Base-by-base conservation (phyloP, 2,888 invertebrate species). In the Cryptocheilus praepositus region DNA sequence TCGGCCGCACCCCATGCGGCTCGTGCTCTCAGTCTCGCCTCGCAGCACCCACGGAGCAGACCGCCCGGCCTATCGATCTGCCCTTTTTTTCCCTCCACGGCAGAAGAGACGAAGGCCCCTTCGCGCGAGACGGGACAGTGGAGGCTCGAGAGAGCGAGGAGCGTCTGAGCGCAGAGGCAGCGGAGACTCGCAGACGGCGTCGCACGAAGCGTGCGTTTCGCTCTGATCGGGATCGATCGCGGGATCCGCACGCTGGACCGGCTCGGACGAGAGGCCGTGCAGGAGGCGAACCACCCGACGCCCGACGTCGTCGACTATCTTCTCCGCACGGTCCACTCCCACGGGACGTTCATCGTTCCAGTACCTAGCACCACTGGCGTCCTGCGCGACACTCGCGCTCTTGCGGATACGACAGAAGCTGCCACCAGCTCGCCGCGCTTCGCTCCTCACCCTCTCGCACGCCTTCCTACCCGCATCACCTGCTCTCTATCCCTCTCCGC, bases 51-150 rank as follows among this genome's bases (percentile, higher is more conserved):
- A 11, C 36, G 36, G 36, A 36, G 57, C 69, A 59, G 56, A 36
- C 58, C 56, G 43, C 61, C 73, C 70, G 73, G 70, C 76, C 74
- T 80, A 83, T 83, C 76, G 83, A 83, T 83, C 79, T 69, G 73
- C 72, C 67, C 73, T 72, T 72, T 71, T 67, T 61, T 57, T 61
- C 56, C 46, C 45, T 58, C 54, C 56, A 59, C 57, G 52, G 59
- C 51, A 16, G 49, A 36, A 11, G 36, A 36, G 36, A 36, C 36
- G 36, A 36, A 11, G 36, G 36, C 36, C 36, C 36, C 36, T 36
- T 36, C 36, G 36, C 3, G 36, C 3, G 36, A 36, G 1, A 36
- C 25, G 3, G 25, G 36, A 36, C 36, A 36, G 36, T 1, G 36
- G 3, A 7, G 18, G 55, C 21, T 16, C 13, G 28, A 11, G 4